Conservation (phyloP, 2,888 invertebrate genomes). For the Lasioglossum pauxillum region DNA sequence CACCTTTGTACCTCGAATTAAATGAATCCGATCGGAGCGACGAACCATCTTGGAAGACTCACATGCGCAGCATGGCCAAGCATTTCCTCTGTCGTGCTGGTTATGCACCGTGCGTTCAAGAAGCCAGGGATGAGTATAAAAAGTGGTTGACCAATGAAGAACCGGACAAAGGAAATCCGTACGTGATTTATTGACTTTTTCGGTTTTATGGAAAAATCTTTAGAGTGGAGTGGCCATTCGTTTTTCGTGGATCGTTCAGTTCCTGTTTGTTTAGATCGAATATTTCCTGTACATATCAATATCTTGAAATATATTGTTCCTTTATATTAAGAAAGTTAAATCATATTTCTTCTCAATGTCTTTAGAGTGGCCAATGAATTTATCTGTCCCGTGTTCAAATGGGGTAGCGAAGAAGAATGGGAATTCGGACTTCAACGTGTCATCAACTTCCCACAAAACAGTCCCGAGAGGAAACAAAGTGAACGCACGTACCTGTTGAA, state of each 20-base stretch:
- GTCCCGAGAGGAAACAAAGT: conserved; percentile 87
- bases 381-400: conserved; percentile 93
- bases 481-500: conserved; percentile 92
- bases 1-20: conserved; percentile 90
- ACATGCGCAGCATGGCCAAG: conserved; percentile 89
- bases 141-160: conserved; percentile 91
- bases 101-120: conserved; percentile 91
- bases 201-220: background rate
- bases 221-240: background rate
- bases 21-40: conserved; percentile 85
- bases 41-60: conserved; percentile 89
- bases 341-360: conserved; percentile 48
- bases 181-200: conserved; percentile 82
- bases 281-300: too few relatives aligned
- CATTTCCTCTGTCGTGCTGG: conserved; percentile 91
- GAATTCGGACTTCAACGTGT: conserved; percentile 92
- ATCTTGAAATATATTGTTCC: background rate
- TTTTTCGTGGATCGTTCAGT: too few relatives aligned
- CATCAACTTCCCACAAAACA: conserved; percentile 89
- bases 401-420: conserved; percentile 93
- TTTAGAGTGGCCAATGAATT: conserved; percentile 90
- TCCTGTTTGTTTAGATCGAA: background rate
- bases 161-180: conserved; percentile 93
- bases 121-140: conserved; percentile 90
- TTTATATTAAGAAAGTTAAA: background rate